Base-by-base conservation (phyloP, 2,888 invertebrate genomes). In the Imbricaverruca yamaguchii region DNA sequence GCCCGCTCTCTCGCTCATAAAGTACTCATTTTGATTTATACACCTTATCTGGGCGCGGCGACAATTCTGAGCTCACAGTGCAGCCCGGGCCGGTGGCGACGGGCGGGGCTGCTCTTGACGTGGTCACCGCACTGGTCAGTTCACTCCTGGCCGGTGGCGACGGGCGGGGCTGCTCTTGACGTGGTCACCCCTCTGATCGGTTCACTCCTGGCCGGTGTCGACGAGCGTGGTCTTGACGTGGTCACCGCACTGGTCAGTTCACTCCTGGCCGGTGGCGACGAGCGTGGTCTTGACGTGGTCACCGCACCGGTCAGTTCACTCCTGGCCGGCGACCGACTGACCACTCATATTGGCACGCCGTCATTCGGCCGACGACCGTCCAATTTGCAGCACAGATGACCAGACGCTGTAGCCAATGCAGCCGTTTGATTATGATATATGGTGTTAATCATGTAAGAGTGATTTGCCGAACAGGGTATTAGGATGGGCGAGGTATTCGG, bases 11-110 rank as follows among this genome's bases (percentile, higher is more conserved):
- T 74, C 21, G 74, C 55, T 55, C 55, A 74, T 74, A 74, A 74
- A 74, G 74, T 55, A 74, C 74, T 74, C 74, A 74, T 74, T 53
- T 74, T 74, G 74, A 74, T 74, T 74, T 74, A 74, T 74, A 55
- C 74, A 74, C 74, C 74, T 74, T 74, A 74, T 74, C 74, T 74
- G 74, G 21, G 25, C 39, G 69, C 53, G 74, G 55, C 55, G 74
- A 74, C 74, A 74, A 74, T 74, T 74, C 74, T 12, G 74, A 55
- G 53, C 74, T 25, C n/a, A 39, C 25, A n/a, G 55, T 12, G 55
- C 21, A 74, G 74, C 55, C 74, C 39, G 21, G 74, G 55, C 13
- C 69, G 39, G 74, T 55, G 74, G 74, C 21, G 21, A 23, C 21
- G 21, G 55, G 25, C 25, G 2, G 8, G 25, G 67, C 74, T 74